phyloP scores from a whole-genome alignment of 2,797 vertebrate genomes.

The Xenopus petersii region DNA sequence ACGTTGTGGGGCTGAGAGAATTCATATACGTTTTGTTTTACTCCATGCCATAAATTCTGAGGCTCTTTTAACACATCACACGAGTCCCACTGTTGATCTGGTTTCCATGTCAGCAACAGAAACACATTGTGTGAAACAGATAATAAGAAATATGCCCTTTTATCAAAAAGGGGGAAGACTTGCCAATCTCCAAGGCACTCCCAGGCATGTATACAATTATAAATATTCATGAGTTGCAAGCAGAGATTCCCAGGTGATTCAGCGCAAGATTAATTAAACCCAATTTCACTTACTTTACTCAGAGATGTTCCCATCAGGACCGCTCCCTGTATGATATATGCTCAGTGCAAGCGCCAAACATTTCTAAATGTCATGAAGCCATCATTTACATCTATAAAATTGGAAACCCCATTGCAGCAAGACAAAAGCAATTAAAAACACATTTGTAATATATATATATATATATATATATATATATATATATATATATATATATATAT shows the following conservation, averaged over 20 bases:
- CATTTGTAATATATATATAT: too few relatives aligned
- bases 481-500: too few relatives aligned
- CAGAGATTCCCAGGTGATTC: slow-evolving; percentile 35
- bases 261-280: slow-evolving; percentile 18
- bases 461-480: too few relatives aligned
- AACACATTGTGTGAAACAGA: slow-evolving; percentile 37
- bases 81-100: slow-evolving; percentile 22
- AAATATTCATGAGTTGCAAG: too few relatives aligned
- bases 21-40: slow-evolving; percentile 27
- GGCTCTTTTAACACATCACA: slow-evolving; percentile 22
- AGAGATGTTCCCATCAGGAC: not conserved
- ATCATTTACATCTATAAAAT: too few relatives aligned
- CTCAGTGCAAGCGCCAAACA: not conserved
- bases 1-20: slow-evolving; percentile 15
- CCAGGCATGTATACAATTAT: not conserved
- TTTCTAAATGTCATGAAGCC: too few relatives aligned
- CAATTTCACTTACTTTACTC: not conserved
- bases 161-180: slow-evolving; percentile 19
- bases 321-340: not conserved
- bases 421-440: too few relatives aligned
- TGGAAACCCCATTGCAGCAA: too few relatives aligned
- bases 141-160: slow-evolving; percentile 34
- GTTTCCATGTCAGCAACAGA: slow-evolving; percentile 38
- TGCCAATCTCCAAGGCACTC: slow-evolving; percentile 23
- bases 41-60: slow-evolving; percentile 22